Base-by-base conservation (phyloP, 2,888 invertebrate species). In the Arctia plantaginis region DNA sequence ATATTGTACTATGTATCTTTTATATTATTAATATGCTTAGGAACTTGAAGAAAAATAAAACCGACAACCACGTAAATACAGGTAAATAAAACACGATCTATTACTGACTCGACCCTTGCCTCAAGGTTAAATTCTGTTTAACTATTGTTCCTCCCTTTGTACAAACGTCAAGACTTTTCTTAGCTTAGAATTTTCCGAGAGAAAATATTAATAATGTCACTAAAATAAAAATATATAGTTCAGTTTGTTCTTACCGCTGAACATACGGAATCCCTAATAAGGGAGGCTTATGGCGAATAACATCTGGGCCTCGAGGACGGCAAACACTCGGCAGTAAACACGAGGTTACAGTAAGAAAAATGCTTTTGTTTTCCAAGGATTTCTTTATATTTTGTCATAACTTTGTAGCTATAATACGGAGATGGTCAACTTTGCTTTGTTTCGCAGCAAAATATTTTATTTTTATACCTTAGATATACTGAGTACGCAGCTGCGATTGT, bases 271-370 rank as follows among this genome's bases (percentile, higher is more conserved):
- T 94, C 93, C 92, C 90, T 95, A 95, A 95, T 95, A 95, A 94
- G 94, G 92, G 90, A 89, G 92, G 94, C 93, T 95, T 95, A 95
- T 90, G 88, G 90, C 92, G 93, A 91, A 94, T 93, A 94, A 94
- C 95, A 95, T 94, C 95, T 95, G 95, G 91, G 95, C 82, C 90
- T 90, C 92, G 91, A 85, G 87, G 91, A 91, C 89, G 91, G 92
- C 93, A 95, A 95, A 95, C 94, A 95, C 90, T 93, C 92, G 91
- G 85, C 88, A 88, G 94, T 92, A 94, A 94, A 94, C 93, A 95
- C 90, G 90, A 88, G 90, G 91, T 90, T 90, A 90, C 88, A 89
- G 89, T 88, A 92, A 94, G 94, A 93, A 94, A 94, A 93, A 93
- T 94, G 92, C 91, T 94, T 93, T 94, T 94, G 92, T 93, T 93